Conservation (phyloP, 2,888 invertebrate genomes). For the Sarcophaga variegata region DNA sequence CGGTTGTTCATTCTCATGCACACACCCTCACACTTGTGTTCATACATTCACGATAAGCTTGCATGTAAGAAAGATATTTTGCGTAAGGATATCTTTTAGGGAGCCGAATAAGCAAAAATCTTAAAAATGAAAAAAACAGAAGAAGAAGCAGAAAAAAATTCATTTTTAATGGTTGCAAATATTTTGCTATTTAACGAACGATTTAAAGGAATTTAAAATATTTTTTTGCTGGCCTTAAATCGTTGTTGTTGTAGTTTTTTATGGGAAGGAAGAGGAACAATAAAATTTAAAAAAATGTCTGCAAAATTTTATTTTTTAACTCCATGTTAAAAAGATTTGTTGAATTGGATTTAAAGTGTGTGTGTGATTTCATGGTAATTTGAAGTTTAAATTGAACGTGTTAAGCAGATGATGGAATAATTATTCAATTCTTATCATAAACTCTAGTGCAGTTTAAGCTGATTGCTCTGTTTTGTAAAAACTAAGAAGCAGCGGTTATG, state of each 20-base stretch:
- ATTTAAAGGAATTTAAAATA: conserved; percentile 67
- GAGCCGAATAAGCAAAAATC: conserved; percentile 24
- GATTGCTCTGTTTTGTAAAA: no score
- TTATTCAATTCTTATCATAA: no score
- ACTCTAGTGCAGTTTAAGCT: no score
- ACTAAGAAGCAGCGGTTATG: no score
- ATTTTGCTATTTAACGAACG: conserved; percentile 69
- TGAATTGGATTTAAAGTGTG: no score
- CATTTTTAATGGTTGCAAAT: conserved; percentile 68
- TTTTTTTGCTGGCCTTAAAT: conserved; percentile 33
- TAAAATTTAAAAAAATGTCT: no score
- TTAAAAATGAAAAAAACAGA: conserved; percentile 18
- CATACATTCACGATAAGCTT: background rate
- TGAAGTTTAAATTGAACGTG: no score
- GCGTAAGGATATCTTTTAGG: conserved; percentile 35
- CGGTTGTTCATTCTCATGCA: conserved; percentile 9
- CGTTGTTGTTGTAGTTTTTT: conserved; percentile 14
- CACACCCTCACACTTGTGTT: background rate
- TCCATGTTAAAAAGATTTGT: no score
- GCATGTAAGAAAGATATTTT: conserved; percentile 36
- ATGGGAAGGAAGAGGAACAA: background rate
- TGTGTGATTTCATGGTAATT: no score
- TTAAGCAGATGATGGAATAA: no score
- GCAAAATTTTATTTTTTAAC: no score
- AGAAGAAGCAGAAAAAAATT: conserved; percentile 53